Conservation (phyloP, 1,140 invertebrate genomes). For the Caenorhabditis brenneri region DNA sequence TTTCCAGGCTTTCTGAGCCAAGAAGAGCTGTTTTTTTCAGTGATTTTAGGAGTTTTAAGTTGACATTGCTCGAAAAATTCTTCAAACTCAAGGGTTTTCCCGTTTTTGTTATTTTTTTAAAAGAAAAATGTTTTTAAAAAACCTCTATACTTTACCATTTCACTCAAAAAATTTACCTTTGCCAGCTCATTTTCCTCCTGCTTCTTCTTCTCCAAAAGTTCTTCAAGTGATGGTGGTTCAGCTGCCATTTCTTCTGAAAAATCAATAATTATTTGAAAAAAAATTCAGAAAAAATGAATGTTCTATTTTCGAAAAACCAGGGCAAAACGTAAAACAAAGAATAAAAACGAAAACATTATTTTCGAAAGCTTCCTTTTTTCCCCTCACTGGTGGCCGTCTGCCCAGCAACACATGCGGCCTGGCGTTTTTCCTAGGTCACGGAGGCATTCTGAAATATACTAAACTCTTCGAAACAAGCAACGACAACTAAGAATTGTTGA, state of each 20-base stretch:
- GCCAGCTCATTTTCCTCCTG: constrained; percentile 85
- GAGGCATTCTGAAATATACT: background rate
- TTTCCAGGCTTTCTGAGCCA: no score
- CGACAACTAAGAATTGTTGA: background rate
- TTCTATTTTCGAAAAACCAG: no score
- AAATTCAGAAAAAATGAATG: background rate
- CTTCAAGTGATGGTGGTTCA: constrained; percentile 92
- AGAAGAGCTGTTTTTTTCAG: constrained; percentile 6
- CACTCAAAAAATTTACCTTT: constrained; percentile 76
- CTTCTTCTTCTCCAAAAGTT: constrained; percentile 92
- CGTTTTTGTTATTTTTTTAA: no score
- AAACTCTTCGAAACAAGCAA: background rate
- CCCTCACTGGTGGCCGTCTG: background rate
- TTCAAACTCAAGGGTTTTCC: no score
- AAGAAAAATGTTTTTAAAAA: no score
- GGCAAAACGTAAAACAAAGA: background rate
- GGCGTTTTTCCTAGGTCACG: background rate
- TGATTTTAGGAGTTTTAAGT: no score
- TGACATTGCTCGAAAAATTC: no score
- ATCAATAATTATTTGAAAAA: background rate
- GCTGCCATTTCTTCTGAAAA: constrained; percentile 58
- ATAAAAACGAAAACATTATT: background rate
- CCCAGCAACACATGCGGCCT: background rate
- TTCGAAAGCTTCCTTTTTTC: background rate
- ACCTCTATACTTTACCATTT: no score